phyloP scores from a whole-genome alignment of 2,797 vertebrate genomes.

The Zonotrichia albicollis region DNA sequence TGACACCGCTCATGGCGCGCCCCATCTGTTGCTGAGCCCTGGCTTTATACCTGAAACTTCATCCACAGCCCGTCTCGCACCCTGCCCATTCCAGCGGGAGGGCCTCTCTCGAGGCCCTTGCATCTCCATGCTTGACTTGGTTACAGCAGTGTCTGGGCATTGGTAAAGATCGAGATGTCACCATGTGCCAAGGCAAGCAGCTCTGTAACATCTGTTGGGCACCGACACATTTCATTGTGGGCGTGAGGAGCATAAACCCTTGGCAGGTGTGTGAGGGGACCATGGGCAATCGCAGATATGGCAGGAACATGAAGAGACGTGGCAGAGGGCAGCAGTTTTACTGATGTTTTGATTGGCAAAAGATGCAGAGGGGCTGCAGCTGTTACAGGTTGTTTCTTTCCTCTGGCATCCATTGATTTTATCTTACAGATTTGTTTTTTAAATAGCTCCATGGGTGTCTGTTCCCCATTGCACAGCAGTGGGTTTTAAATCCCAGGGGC shows the following conservation, averaged over 20 bases:
- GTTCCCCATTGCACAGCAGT: fast-evolving
- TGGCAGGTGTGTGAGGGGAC: fast-evolving
- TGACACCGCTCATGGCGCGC: background rate
- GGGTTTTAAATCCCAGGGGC: background rate
- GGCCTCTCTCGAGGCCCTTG: fast-evolving
- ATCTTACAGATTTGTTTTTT: fast-evolving
- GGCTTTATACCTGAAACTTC: background rate
- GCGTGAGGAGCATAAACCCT: background rate
- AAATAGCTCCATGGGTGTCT: background rate
- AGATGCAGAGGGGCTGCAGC: fast-evolving
- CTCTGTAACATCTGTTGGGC: background rate
- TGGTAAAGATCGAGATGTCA: background rate
- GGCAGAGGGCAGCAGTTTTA: fast-evolving
- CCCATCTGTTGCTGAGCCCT: background rate
- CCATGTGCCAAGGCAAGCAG: fast-evolving
- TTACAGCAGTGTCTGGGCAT: background rate
- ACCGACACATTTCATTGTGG: fast-evolving
- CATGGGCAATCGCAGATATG: fast-evolving
- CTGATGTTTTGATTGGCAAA: fast-evolving
- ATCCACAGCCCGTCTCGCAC: fast-evolving
- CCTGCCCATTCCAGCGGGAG: fast-evolving
- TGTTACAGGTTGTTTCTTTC: background rate
- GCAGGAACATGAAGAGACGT: fast-evolving
- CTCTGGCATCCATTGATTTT: background rate
- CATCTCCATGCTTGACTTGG: fast-evolving